These are phyloP conservation scores for Slavum lentiscoides DNA, from an alignment of 2,888 invertebrate genomes.

Conservation along the genomic window DNA sequence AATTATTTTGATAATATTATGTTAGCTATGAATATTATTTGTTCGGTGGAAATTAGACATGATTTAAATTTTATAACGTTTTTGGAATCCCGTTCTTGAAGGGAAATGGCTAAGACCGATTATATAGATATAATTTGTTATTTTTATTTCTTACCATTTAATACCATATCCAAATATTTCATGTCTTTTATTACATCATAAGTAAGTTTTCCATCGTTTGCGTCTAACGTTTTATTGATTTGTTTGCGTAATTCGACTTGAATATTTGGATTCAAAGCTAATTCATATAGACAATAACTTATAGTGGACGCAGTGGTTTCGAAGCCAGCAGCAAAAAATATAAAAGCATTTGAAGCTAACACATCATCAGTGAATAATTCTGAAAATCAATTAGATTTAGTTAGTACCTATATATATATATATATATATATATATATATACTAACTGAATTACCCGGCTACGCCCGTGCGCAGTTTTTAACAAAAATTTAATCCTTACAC, in stretches of 20 bases:
- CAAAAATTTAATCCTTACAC: too few species aligned
- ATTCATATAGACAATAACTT: slow-evolving; percentile 64
- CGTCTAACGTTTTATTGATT: slow-evolving; percentile 60
- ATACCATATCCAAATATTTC: slow-evolving; percentile 65
- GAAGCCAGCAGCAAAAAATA: slow-evolving; percentile 68
- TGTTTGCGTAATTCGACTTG: slow-evolving; percentile 64
- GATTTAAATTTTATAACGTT: too few species aligned
- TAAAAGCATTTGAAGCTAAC: slow-evolving; percentile 64
- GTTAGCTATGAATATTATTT: too few species aligned
- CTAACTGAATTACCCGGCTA: too few species aligned
- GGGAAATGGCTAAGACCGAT: too few species aligned
- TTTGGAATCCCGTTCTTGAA: too few species aligned
- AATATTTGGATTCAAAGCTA: slow-evolving; percentile 63
- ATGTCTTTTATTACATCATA: slow-evolving; percentile 65
- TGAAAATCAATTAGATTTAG: slow-evolving; percentile 56
- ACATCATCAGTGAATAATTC: slow-evolving; percentile 61
- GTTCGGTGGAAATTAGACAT: too few species aligned
- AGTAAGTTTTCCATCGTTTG: slow-evolving; percentile 62
- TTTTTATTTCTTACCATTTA: slow-evolving; percentile 61
- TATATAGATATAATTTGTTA: too few species aligned
- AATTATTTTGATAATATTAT: too few species aligned
- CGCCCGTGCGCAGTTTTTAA: too few species aligned
- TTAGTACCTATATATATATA: neutral
- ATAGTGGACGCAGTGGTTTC: slow-evolving; percentile 69
- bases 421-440: too few species aligned